phyloP scores from a whole-genome alignment of 2,888 invertebrate species.

The Limnephilus marmoratus region DNA sequence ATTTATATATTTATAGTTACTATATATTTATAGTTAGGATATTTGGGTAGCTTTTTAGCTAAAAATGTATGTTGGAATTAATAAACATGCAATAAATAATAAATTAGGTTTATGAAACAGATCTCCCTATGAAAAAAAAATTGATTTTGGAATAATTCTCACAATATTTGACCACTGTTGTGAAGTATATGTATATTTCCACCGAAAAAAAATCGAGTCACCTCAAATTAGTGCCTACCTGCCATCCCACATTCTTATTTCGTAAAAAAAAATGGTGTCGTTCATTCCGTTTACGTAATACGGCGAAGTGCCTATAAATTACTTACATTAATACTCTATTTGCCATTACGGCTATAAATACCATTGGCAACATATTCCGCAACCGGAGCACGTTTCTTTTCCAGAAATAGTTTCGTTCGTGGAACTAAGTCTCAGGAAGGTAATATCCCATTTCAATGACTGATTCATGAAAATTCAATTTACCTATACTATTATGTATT shows the following conservation, averaged over 20 bases:
- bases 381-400: conserved; percentile 33
- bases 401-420: conserved; percentile 5
- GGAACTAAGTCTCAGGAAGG: conserved; percentile 2
- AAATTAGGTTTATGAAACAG: too few relatives aligned
- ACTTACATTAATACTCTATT: conserved; percentile 47
- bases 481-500: neutral
- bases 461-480: conserved; percentile 41
- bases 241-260: neutral
- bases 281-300: conserved; percentile 13
- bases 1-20: too few relatives aligned
- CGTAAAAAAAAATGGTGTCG: neutral
- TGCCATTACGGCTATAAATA: conserved; percentile 24
- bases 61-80: too few relatives aligned
- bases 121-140: too few relatives aligned
- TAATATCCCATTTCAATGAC: conserved; percentile 9
- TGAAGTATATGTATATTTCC: neutral
- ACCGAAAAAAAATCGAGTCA: neutral
- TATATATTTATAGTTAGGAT: too few relatives aligned
- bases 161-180: neutral
- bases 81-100: too few relatives aligned
- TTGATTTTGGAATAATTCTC: neutral
- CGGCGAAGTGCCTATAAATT: conserved; percentile 28
- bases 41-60: too few relatives aligned
- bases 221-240: neutral
- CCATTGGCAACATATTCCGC: neutral